These are phyloP conservation scores for Cyprinodon tularosa DNA, from an alignment of 2,113 vertebrate species.

Conservation along the genomic window DNA sequence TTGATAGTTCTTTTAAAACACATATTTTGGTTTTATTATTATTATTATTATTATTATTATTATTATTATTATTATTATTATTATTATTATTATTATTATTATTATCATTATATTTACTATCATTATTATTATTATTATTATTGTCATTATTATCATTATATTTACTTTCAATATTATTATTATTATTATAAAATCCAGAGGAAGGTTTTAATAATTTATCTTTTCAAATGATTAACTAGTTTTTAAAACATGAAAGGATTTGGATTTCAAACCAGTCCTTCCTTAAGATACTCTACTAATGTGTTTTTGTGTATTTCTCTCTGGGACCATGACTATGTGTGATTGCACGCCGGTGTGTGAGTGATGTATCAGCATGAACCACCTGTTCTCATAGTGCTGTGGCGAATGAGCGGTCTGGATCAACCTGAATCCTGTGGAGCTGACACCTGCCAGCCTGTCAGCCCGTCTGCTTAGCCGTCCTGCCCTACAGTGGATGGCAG, in stretches of 20 bases:
- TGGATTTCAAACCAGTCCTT: background rate
- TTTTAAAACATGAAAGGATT: background rate
- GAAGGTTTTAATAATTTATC: too few relatives aligned
- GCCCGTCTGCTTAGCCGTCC: conserved; percentile 51
- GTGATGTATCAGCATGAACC: conserved; percentile 52
- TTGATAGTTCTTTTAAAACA: too few relatives aligned
- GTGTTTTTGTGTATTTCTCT: background rate
- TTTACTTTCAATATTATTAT: too few relatives aligned
- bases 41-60: too few relatives aligned
- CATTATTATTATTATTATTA: too few relatives aligned
- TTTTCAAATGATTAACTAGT: too few relatives aligned
- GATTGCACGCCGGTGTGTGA: background rate
- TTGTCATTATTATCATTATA: too few relatives aligned
- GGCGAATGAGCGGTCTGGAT: conserved; percentile 48
- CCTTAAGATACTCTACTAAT: background rate
- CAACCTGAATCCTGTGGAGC: conserved; percentile 37
- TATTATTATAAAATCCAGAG: too few relatives aligned
- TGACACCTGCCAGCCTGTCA: conserved; percentile 68
- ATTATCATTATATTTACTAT: too few relatives aligned
- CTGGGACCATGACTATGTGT: background rate
- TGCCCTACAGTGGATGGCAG: conserved; percentile 35
- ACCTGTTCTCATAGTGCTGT: conserved; percentile 55
- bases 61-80: too few relatives aligned
- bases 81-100: too few relatives aligned
- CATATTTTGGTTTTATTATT: too few relatives aligned